phyloP scores from a whole-genome alignment of 2,888 invertebrate genomes.

The Adelphocoris suturalis region DNA sequence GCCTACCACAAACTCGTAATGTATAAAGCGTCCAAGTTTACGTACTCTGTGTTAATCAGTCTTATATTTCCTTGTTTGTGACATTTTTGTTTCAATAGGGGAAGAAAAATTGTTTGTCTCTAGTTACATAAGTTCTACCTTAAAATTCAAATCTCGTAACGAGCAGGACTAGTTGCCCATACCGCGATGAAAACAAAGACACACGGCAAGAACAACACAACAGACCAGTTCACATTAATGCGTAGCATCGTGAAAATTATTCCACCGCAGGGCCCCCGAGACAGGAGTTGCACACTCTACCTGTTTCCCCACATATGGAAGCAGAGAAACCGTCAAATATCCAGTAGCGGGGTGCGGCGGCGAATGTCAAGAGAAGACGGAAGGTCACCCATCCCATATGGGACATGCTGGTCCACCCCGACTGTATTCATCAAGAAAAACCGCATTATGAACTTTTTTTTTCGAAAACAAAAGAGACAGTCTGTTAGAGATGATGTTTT shows the following conservation, averaged over 20 bases:
- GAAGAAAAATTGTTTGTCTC: background rate
- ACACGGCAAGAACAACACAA: background rate
- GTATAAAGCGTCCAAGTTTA: no score
- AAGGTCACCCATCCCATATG: constrained; percentile 30
- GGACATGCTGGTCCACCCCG: background rate
- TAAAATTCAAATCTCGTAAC: background rate
- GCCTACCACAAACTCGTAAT: no score
- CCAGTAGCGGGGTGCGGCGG: constrained; percentile 6
- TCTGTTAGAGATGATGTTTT: no score
- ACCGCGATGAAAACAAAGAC: background rate
- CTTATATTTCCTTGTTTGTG: no score
- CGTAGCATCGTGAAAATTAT: constrained; percentile 49
- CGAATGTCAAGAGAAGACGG: constrained; percentile 47
- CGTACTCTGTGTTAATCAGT: no score
- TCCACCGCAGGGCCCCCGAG: background rate
- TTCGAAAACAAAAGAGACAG: no score
- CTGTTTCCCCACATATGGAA: constrained; percentile 48
- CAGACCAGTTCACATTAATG: constrained; percentile 2
- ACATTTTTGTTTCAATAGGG: no score
- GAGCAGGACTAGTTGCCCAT: background rate
- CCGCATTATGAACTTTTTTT: background rate
- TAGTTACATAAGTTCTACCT: background rate
- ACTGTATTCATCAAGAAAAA: background rate
- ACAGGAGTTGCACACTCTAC: background rate
- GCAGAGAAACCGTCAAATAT: constrained; percentile 31